Percentiles rank a stretch among this genome's conserved stretches.
These are phyloP conservation scores for Phoxinus dragarum DNA, from an alignment of 2,797 vertebrate genomes.

Conservation along the genomic window DNA sequence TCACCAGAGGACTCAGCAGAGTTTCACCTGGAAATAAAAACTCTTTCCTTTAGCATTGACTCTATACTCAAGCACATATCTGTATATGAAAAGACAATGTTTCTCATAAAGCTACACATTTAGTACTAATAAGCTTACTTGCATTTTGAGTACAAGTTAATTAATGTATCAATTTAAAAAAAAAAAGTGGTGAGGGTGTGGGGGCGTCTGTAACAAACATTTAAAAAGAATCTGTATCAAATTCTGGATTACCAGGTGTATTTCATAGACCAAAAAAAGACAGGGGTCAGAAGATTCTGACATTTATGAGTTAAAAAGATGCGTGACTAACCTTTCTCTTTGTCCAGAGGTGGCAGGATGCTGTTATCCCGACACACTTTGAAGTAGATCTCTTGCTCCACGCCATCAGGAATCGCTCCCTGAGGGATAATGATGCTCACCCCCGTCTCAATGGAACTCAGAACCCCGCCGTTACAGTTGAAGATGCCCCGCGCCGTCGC, in stretches of 20 bases:
- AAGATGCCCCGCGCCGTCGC: conserved; percentile 96
- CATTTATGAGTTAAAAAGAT: neutral
- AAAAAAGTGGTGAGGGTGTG: too few species aligned
- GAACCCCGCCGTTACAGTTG: conserved; percentile 96
- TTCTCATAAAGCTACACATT: neutral
- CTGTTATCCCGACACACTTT: conserved; percentile 88
- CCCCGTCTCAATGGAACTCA: conserved; percentile 98
- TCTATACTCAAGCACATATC: neutral
- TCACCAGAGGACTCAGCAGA: conserved; percentile 93
- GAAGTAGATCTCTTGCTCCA: conserved; percentile 90
- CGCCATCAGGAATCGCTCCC: conserved; percentile 92
- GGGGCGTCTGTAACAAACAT: neutral
- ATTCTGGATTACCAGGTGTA: neutral
- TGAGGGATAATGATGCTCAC: conserved; percentile 99
- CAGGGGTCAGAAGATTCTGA: neutral
- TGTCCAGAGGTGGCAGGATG: conserved; percentile 97
- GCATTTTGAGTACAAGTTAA: neutral
- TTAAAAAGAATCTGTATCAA: neutral
- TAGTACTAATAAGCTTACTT: neutral
- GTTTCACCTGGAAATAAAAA: conserved; percentile 88
- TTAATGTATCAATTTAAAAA: neutral
- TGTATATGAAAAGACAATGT: neutral
- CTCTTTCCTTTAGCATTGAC: neutral
- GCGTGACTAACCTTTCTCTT: conserved; percentile 91
- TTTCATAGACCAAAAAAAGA: conserved; percentile 1